phyloP scores from a whole-genome alignment of 2,888 invertebrate genomes.

The Dasypogon diadema region DNA sequence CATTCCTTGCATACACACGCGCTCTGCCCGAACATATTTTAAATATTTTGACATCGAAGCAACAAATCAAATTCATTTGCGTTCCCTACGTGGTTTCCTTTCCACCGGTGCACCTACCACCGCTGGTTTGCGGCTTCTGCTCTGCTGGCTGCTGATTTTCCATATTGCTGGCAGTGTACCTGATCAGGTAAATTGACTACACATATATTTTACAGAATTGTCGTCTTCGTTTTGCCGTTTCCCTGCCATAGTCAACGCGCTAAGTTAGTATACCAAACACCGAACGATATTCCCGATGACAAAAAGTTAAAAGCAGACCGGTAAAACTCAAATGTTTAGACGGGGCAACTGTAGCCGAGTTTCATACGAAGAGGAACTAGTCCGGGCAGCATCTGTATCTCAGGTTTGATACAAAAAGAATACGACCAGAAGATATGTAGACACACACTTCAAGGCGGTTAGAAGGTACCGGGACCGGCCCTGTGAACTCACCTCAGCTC shows the following conservation, averaged over 20 bases:
- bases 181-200: conserved; percentile 50
- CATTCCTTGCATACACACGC: conserved; percentile 57
- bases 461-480: conserved; percentile 18
- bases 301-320: conserved; percentile 50
- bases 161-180: conserved; percentile 46
- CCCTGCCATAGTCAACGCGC: conserved; percentile 22
- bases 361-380: conserved; percentile 14
- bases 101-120: conserved; percentile 9
- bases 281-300: conserved; percentile 47
- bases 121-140: conserved; percentile 44
- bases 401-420: neutral
- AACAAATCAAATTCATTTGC: conserved; percentile 57
- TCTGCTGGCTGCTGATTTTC: conserved; percentile 42
- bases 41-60: conserved; percentile 57
- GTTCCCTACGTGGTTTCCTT: conserved; percentile 39
- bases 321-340: conserved; percentile 36
- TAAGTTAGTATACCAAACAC: conserved; percentile 37
- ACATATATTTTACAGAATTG: conserved; percentile 50
- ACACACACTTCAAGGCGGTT: conserved; percentile 45
- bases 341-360: conserved; percentile 28
- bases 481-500: conserved; percentile 9
- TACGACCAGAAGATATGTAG: conserved; percentile 23
- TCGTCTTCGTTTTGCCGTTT: conserved; percentile 37
- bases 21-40: conserved; percentile 56
- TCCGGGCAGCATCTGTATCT: conserved; percentile 6